phyloP scores from a whole-genome alignment of 2,797 vertebrate species.

The Myripristis murdjan region DNA sequence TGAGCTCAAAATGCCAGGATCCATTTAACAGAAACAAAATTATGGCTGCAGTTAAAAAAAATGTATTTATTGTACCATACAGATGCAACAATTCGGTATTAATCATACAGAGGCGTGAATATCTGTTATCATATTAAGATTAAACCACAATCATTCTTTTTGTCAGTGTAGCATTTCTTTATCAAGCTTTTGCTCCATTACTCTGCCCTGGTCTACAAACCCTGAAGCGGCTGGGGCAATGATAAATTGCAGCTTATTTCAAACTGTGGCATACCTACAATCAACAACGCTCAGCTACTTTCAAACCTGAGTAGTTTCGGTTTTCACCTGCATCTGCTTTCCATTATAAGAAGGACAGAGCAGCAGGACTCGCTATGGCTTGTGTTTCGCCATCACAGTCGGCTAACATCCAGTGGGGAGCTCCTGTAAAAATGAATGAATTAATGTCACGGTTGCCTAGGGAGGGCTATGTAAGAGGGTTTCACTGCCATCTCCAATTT shows the following conservation, averaged over 20 bases:
- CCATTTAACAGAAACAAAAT: neutral
- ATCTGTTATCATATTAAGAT: slow-evolving; percentile 11
- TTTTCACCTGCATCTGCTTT: slow-evolving; percentile 62
- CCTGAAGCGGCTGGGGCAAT: neutral
- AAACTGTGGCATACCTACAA: slow-evolving; percentile 49
- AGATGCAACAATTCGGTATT: neutral
- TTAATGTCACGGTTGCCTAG: slow-evolving; percentile 26
- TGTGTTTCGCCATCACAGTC: slow-evolving; percentile 44
- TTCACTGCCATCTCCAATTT: slow-evolving; percentile 8
- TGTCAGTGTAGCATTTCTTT: slow-evolving; percentile 3
- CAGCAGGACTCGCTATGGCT: slow-evolving; percentile 13
- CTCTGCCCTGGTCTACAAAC: slow-evolving; percentile 22
- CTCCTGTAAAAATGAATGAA: slow-evolving; percentile 39
- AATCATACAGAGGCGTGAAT: slow-evolving; percentile 9
- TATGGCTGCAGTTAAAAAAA: neutral
- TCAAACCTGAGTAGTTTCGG: slow-evolving; percentile 35
- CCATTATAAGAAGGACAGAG: slow-evolving; percentile 46
- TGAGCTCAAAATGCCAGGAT: neutral
- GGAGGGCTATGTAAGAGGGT: neutral
- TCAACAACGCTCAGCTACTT: slow-evolving; percentile 47
- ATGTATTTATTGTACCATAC: neutral
- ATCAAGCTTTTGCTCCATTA: slow-evolving; percentile 32
- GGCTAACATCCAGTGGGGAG: slow-evolving; percentile 24
- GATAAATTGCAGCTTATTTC: slow-evolving; percentile 45
- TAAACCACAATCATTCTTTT: slow-evolving; percentile 22